phyloP scores from a whole-genome alignment of 2,888 invertebrate species.

The Pteria penguin region DNA sequence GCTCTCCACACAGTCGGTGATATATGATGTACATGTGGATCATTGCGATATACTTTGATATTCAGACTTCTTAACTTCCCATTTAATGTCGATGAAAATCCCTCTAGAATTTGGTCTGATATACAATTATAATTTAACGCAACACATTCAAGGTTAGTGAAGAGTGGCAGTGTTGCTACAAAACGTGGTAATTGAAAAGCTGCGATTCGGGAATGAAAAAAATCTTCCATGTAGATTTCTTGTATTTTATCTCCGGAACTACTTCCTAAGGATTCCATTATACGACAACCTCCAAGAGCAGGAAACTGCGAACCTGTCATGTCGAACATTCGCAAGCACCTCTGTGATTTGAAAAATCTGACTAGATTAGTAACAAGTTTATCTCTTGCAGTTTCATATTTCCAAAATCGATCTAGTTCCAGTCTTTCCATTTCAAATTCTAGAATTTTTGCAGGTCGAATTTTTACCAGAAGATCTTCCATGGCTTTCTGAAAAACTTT shows the following conservation, averaged over 20 bases:
- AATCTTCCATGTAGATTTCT: conserved; percentile 67
- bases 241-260: conserved; percentile 58
- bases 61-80: conserved; percentile 61
- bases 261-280: conserved; percentile 64
- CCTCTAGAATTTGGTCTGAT: conserved; percentile 62
- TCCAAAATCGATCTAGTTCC: conserved; percentile 70
- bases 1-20: conserved; percentile 58
- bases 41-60: conserved; percentile 65
- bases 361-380: conserved; percentile 60
- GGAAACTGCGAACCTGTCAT: conserved; percentile 61
- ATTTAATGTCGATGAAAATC: conserved; percentile 55
- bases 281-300: conserved; percentile 56
- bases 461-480: conserved; percentile 57
- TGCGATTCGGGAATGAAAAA: conserved; percentile 65
- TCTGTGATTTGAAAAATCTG: conserved; percentile 64
- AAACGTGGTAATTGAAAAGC: conserved; percentile 58
- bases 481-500: conserved; percentile 64
- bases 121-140: conserved; percentile 70
- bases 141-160: conserved; percentile 62
- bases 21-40: conserved; percentile 70
- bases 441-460: conserved; percentile 56
- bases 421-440: conserved; percentile 64
- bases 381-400: conserved; percentile 64
- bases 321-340: conserved; percentile 56
- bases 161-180: conserved; percentile 53